Evolutionary conservation across 2,888 invertebrate species (phyloP), one percentile per base, ranked within the genome.

Genomic region (Ptychoptera contaminata): DNA sequence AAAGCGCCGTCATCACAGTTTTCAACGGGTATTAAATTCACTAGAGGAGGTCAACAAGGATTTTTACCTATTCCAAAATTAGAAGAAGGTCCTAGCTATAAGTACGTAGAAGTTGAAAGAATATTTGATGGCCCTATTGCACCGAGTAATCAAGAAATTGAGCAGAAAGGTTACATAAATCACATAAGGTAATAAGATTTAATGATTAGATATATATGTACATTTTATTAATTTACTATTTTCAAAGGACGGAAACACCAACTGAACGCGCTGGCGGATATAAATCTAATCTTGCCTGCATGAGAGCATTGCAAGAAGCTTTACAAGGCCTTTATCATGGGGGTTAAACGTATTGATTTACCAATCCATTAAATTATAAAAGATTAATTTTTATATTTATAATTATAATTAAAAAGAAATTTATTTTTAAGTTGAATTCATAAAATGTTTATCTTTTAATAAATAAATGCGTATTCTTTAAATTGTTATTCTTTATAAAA

Each of bases 211-310:
- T n/a, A n/a, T n/a, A n/a, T 9, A 16, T 23, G 11, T 10, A 30
- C 8, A 11, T 38, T 16, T 29, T 38, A 35, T 39, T 40, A 23
- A n/a, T n/a, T n/a, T n/a, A n/a, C n/a, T n/a, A n/a, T n/a, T n/a
- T n/a, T n/a, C n/a, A n/a, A 61, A 74, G 90, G 52, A 55, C 68
- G 2, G 86, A 88, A 54, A 79, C 69, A 32, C 72, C 74, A 16
- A 67, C 74, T 15, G 92, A 94, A 62, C 74, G 77, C 51, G 90
- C 90, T 1, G 92, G 92, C 9, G 94, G 96, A 1, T 94, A 84
- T 60, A 74, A 74, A n/a, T 74, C 86, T 0, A 75, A 75, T 2
- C 69, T 88, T 52, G 86, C 90, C 0, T 92, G 92, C 58, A 71
- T 85, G 49, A 72, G 93, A 48, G 92, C 91, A 0, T 61, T 94